Evolutionary conservation across 1,140 invertebrate genomes (phyloP).

Genomic region (Drosophila seguyi): DNA sequence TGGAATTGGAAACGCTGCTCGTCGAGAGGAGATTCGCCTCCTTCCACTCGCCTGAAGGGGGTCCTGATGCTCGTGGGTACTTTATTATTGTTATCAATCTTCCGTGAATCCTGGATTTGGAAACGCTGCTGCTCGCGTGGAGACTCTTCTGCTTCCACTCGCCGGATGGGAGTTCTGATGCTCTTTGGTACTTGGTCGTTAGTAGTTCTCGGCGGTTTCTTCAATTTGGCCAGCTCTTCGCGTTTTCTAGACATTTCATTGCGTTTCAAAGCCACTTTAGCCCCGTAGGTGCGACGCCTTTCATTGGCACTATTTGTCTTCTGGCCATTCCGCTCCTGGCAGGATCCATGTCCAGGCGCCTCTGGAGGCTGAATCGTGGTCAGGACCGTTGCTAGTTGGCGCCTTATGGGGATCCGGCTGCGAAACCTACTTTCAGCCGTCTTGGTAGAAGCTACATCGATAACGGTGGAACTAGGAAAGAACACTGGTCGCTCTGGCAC

Average conservation of each 20-base stretch:
- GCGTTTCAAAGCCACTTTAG: conserved; percentile 12
- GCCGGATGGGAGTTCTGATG: neutral
- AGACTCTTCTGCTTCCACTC: neutral
- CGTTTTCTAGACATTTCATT: neutral
- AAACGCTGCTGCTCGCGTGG: no score
- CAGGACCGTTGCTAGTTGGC: neutral
- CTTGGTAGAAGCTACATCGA: neutral
- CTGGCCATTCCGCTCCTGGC: neutral
- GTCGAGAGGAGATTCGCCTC: conserved; percentile 5
- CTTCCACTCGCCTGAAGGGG: neutral
- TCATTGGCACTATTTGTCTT: conserved; percentile 3
- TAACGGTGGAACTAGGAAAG: neutral
- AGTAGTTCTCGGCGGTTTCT: neutral
- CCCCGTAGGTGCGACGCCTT: neutral
- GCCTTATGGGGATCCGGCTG: conserved; percentile 8
- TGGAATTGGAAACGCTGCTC: neutral
- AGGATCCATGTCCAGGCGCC: neutral
- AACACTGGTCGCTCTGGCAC: neutral
- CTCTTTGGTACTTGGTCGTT: neutral
- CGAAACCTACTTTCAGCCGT: neutral
- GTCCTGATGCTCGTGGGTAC: conserved; percentile 5
- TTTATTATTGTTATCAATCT: neutral
- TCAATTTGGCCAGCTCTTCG: neutral
- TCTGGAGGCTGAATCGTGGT: no score
- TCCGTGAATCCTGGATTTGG: neutral